Base-by-base conservation (phyloP, 2,888 invertebrate species). In the Bugula neritina region DNA sequence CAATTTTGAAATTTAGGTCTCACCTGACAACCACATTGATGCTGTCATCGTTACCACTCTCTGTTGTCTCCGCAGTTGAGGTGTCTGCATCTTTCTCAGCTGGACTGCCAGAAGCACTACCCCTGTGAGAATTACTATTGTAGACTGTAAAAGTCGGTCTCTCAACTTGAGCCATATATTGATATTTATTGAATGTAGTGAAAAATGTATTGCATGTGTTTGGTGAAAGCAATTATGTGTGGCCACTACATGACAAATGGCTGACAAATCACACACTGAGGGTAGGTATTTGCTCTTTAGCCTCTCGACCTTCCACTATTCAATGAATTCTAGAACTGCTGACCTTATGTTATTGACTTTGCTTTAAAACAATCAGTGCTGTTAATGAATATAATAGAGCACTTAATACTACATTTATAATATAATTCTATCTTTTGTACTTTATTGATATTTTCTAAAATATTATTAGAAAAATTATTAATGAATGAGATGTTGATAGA, bases 21-120 rank as follows among this genome's bases (percentile, higher is more conserved):
- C 83, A 91, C 92, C 92, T 89, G 75, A 94, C 90, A 35, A 92
- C 92, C 13, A 94, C 94, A 83, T 92, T 92, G 79, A 93, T 92
- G 80, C 92, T 93, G 82, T 93, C 92, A 79, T 92, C 91, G 54
- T 81, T 82, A 69, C 78, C 79, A 23, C 79, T 79, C 57, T 80
- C 77, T 23, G 78, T 77, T 21, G 77, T 73, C 0, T 75, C 77
- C 57, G 78, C 76, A 17, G 80, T 78, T 0, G 80, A 80, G 21
- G 5, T 31, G 27, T 63, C 63, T 31, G 17, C 31, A 63, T 63
- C 43, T 34, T 72, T 72, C 13, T 69, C 58, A 0, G 72, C 29
- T 54, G 35, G 31, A 31, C 17, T 52, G 1, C 27, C 63, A 23
- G 63, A 13, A 5, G 63, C 27, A 29, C 63, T 63, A 10, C 63